These are phyloP conservation scores for Andrena chrysosceles DNA, from an alignment of 2,888 invertebrate species.

Conservation along the genomic window DNA sequence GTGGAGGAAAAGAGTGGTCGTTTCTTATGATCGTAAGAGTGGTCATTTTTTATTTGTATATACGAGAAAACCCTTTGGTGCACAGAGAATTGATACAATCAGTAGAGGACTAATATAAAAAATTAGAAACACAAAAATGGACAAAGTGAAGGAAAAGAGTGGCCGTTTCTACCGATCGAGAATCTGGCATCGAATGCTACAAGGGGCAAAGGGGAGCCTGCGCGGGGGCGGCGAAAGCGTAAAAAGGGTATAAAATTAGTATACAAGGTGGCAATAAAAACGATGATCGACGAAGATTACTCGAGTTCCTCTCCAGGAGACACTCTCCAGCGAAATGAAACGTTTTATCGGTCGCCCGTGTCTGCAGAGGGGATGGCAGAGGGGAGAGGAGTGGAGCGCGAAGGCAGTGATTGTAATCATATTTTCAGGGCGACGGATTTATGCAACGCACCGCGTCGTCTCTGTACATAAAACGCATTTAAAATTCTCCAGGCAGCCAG, in stretches of 20 bases:
- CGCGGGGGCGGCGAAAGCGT: slow-evolving; percentile 21
- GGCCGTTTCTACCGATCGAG: too few relatives aligned
- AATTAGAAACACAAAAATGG: too few relatives aligned
- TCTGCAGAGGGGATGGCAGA: slow-evolving; percentile 35
- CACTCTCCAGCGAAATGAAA: slow-evolving; percentile 63
- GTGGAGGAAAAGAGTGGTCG: too few relatives aligned
- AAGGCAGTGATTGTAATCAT: slow-evolving; percentile 76
- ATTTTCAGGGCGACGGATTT: slow-evolving; percentile 76
- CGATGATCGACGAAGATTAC: slow-evolving; percentile 71
- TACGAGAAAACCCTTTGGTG: too few relatives aligned
- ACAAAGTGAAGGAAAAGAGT: too few relatives aligned
- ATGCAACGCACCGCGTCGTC: slow-evolving; percentile 75
- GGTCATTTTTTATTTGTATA: too few relatives aligned
- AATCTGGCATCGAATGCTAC: neutral
- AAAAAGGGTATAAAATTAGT: slow-evolving; percentile 59
- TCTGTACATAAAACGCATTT: slow-evolving; percentile 76
- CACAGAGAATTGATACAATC: too few relatives aligned
- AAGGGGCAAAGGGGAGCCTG: neutral
- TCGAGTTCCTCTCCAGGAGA: slow-evolving; percentile 51
- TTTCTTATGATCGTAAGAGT: too few relatives aligned
- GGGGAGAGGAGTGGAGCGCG: neutral
- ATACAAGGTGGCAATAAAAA: slow-evolving; percentile 57
- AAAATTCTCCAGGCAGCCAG: slow-evolving; percentile 73
- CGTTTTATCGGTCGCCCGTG: slow-evolving; percentile 67
- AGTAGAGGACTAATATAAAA: too few relatives aligned